phyloP scores from a whole-genome alignment of 2,797 vertebrate genomes.

The Microctenopoma steveboyesi region DNA sequence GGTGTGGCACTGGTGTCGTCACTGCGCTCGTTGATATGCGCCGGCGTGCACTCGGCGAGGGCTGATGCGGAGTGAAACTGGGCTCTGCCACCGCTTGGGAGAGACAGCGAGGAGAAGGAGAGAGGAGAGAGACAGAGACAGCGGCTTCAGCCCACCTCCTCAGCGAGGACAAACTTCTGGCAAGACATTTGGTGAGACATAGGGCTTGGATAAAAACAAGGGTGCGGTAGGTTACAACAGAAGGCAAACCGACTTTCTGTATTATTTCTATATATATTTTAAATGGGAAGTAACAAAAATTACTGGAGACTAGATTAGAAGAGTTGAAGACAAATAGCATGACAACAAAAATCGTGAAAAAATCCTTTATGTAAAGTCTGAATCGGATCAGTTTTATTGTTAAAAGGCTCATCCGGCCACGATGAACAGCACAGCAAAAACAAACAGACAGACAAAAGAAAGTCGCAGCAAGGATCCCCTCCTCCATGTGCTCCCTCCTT shows the following conservation, averaged over 20 bases:
- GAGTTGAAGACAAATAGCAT: slow-evolving; percentile 17
- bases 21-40: slow-evolving; percentile 63
- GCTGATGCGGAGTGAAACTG: slow-evolving; percentile 61
- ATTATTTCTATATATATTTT: background rate
- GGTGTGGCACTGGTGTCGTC: slow-evolving; percentile 82
- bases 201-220: slow-evolving; percentile 27
- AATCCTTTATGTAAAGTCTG: slow-evolving; percentile 24
- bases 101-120: slow-evolving; percentile 43
- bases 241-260: slow-evolving; percentile 18
- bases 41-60: slow-evolving; percentile 54
- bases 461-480: slow-evolving; percentile 48
- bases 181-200: slow-evolving; percentile 68
- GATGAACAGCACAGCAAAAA: slow-evolving; percentile 7
- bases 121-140: slow-evolving; percentile 40
- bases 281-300: background rate
- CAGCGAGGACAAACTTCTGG: slow-evolving; percentile 71
- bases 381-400: slow-evolving; percentile 3
- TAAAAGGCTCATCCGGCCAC: background rate
- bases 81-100: slow-evolving; percentile 57
- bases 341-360: background rate
- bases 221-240: slow-evolving; percentile 35
- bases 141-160: slow-evolving; percentile 37
- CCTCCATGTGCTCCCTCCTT: slow-evolving; percentile 48
- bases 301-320: slow-evolving; percentile 16
- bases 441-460: slow-evolving; percentile 63